Base-by-base conservation (phyloP, 2,888 invertebrate genomes). In the Scaptomyza caliginosa region DNA sequence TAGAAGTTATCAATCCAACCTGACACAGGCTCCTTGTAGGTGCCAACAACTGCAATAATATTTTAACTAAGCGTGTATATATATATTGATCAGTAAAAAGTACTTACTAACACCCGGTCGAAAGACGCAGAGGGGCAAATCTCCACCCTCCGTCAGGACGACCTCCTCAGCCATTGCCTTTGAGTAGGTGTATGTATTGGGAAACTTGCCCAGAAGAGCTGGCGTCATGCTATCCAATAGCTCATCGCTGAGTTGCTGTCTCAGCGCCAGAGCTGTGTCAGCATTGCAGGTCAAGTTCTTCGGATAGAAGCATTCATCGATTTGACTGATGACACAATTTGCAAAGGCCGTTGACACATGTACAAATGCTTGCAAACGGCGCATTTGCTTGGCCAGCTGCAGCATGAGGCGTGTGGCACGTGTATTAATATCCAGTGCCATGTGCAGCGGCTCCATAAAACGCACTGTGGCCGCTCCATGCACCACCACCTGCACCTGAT, bases 401-500 rank as follows among this genome's bases (percentile, higher is more conserved):
- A 96, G 86, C 71, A 96, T 92, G 68, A 94, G 93, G 60, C 93
- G 92, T 0, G 95, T 94, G 40, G 94, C 95, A 11, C 93, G 90
- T 1, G 96, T 93, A 90, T 96, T 96, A 90, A 95, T 94, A 72
- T 93, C 93, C 50, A 95, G 92, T 0, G 96, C 95, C 10, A 93
- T 89, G 89, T 93, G 93, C 13, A 96, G 91, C 23, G 93, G 93
- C 87, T 96, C 96, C 88, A 95, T 94, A 84, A 96, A 96, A 13
- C 91, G 87, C 4, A 98, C 96, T 0, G 98, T 98, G 0, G 98
- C 99, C 0, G 98, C 98, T 7, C 96, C 95, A 89, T 99, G 97
- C 90, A 99, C 95, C 7, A 94, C 93, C 57, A 95, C 91, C 77
- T 94, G 92, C 48, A 90, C 89, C 49, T 89, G 81, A 16, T 89